Evolutionary conservation across 2,888 invertebrate genomes (phyloP).

Genomic region (Salticus scenicus): DNA sequence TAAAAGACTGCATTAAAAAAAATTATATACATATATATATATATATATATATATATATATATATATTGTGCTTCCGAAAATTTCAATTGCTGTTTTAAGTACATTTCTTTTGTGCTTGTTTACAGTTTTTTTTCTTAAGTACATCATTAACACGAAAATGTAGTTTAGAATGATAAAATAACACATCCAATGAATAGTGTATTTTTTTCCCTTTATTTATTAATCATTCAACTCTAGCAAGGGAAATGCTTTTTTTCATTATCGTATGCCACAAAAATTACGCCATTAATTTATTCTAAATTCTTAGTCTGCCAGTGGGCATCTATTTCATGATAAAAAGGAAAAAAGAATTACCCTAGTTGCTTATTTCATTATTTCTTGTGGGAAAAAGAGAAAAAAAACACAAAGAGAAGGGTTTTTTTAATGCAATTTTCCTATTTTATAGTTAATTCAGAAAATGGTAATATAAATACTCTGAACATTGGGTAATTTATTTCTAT

Average conservation of each 20-base stretch:
- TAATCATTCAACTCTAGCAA: neutral
- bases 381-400: neutral
- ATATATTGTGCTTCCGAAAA: too few relatives aligned
- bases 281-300: constrained; percentile 9
- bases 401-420: neutral
- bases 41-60: too few relatives aligned
- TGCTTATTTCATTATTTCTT: neutral
- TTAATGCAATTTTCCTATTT: neutral
- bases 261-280: neutral
- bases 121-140: too few relatives aligned
- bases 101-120: too few relatives aligned
- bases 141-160: too few relatives aligned
- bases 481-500: neutral
- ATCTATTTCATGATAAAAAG: neutral
- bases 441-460: neutral
- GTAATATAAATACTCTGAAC: neutral
- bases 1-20: too few relatives aligned
- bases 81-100: too few relatives aligned
- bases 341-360: too few relatives aligned
- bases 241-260: neutral
- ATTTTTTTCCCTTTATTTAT: too few relatives aligned
- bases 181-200: too few relatives aligned
- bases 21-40: too few relatives aligned
- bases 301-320: neutral
- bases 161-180: too few relatives aligned